Evolutionary conservation across 1,140 invertebrate species (phyloP), one percentile per base, ranked within the genome.

Genomic region (Centruroides vittatus): DNA sequence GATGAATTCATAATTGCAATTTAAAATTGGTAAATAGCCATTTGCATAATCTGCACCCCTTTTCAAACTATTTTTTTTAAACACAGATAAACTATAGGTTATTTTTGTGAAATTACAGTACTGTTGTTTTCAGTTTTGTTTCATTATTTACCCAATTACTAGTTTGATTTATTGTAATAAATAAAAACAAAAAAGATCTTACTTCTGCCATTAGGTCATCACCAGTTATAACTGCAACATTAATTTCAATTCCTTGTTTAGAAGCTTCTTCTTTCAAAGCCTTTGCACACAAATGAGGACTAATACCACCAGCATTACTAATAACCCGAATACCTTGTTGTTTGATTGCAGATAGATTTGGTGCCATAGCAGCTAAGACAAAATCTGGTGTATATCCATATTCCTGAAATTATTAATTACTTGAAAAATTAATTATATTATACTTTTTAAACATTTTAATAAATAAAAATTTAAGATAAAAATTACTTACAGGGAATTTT

Each of bases 311-410:
- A 59, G 78, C 78, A 75, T 80, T 80, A 58, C 73, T 74, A 13
- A 80, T 69, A 5, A 80, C 72, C 57, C 73, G 70, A 50, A 80
- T 73, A 50, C 76, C 78, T 73, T 74, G 73, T 48, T 71, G 66
- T 67, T 79, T 79, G 47, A 79, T 78, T 47, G 74, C 71, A 62
- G 71, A 72, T 10, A 80, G 66, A 62, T 75, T 70, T 60, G 77
- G 78, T 35, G 73, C 75, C 57, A 79, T 69, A 41, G 67, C 72
- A 60, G 72, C 68, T 51, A 73, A 72, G 5, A 77, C 72, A 74
- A 80, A 80, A 67, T 80, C 79, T 51, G 78, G 77, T 54, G 76
- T 72, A 71, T 76, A 80, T n/a, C 79, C 79, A 59, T 78, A 59
- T 5, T 71, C 67, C 71, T 73, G 55, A 35, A 70, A 59, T 23